Base-by-base conservation (phyloP, 2,797 vertebrate species). In the Megaceryle alcyon region DNA sequence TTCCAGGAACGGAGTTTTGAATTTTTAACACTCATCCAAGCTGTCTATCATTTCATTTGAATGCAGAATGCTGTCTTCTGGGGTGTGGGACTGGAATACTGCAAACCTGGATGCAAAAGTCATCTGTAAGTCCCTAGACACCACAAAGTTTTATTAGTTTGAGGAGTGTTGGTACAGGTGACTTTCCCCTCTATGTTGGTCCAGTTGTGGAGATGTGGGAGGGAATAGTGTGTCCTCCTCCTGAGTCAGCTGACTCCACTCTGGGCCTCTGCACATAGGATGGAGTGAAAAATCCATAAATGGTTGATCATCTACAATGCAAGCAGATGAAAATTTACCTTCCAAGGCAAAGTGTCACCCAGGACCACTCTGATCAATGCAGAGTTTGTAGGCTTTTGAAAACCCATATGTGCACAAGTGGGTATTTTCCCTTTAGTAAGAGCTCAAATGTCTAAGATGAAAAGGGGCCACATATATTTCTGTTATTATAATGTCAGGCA, bases 41-140 rank as follows among this genome's bases (percentile, higher is more conserved):
- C 22, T 60, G 51, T 82, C 14, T 7, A 18, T 21, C 6, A 41
- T 23, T 83, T 31, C 7, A 31, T 53, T 48, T 29, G 48, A 44
- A 54, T 76, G 10, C 15, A 48, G 31, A 26, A 35, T 3, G 2
- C 2, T 1, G 7, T 46, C 12, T 41, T n/a, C n/a, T 26, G 3
- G 3, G 9, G 0, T 22, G 26, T 31, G 57, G 28, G n/a, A 37
- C 6, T 2, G 2, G 10, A 28, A 63, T 35, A 31, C 21, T 26
- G 37, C 20, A 66, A 35, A 53, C 12, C 7, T n/a, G n/a, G 41
- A 60, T 4, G 10, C 18, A n/a, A 23, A 53, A 23, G 22, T n/a
- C 63, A 44, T 11, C 9, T 46, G 44, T 46, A 46, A 11, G 37
- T n/a, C 35, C 21, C 44, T 25, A 17, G 14, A 26, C 37, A 60